Conservation (phyloP, 1,140 invertebrate genomes). For the Halictus rubicundus region DNA sequence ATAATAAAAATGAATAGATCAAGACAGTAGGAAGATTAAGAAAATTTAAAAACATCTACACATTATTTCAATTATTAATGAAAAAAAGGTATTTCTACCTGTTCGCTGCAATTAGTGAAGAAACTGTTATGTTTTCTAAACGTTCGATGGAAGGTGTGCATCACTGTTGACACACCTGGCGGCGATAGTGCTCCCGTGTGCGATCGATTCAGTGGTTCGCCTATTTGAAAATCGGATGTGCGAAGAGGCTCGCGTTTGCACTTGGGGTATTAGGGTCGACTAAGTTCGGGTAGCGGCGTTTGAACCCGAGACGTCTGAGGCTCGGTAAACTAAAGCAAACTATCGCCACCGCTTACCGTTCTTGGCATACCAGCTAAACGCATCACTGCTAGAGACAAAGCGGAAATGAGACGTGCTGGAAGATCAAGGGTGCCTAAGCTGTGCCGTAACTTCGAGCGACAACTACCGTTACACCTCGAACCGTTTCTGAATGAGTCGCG, state of each 20-base stretch:
- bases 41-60: no score
- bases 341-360: slow-evolving; percentile 69
- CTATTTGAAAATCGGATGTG: slow-evolving; percentile 20
- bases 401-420: slow-evolving; percentile 49
- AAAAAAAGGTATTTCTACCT: no score
- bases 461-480: background rate
- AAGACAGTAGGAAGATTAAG: no score
- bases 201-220: background rate
- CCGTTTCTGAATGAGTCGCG: background rate
- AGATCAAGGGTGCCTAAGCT: slow-evolving; percentile 49
- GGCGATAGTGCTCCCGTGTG: no score
- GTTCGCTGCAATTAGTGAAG: no score
- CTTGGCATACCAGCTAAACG: slow-evolving; percentile 65
- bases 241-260: slow-evolving; percentile 32
- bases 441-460: slow-evolving; percentile 37
- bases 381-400: slow-evolving; percentile 50
- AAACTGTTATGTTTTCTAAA: no score
- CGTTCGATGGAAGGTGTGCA: no score
- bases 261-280: slow-evolving; percentile 54
- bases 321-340: slow-evolving; percentile 73
- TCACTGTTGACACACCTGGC: no score
- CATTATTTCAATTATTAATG: no score
- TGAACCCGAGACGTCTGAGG: slow-evolving; percentile 59
- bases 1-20: no score
- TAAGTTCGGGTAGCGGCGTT: slow-evolving; percentile 58